Base-by-base conservation (phyloP, 2,797 vertebrate species). In the Mionectes olivaceus region DNA sequence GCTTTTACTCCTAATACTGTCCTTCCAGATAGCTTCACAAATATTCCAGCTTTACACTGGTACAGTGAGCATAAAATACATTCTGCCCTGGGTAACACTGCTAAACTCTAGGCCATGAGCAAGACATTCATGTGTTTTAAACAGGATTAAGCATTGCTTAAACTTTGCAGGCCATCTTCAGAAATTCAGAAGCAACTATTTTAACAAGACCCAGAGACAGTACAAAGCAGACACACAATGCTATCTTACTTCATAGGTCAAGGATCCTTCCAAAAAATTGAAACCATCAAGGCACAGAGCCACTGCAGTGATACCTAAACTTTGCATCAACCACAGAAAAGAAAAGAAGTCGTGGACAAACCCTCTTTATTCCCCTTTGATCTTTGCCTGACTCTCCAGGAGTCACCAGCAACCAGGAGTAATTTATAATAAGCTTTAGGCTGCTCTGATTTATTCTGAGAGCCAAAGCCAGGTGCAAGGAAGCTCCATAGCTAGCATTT, bases 391-490 rank as follows among this genome's bases (percentile, higher is more conserved):
- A 82, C 37, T 91, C 73, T 76, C 53, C 69, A 88, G 85, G 69
- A 93, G 65, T 76, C 78, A 89, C 18, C 6, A 13, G 68, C 53
- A 93, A 87, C 44, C 44, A 93, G 68, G 22, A 87, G 53, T 91
- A 83, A 94, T 80, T 93, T 93, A 89, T 82, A 83, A 80, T 64
- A 88, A 75, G 77, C 57, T 94, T 83, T 83, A 83, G 53, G 49
- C 84, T 88, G 61, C 73, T 81, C 82, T 92, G 71, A 89, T 94
- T 94, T 93, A 93, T 90, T 86, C 87, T 55, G 46, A 53, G 83
- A 85, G 49, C 57, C 75, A 39, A 83, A 90, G 57, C 69, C 87
- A 92, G 91, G 93, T 91, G 84, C 82, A 81, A 86, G 46, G 39
- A 89, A 88, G 53, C 75, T 93, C 64, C 89, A 76, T 35, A 90